phyloP scores from a whole-genome alignment of 2,113 vertebrate species.

The Scortum barcoo region DNA sequence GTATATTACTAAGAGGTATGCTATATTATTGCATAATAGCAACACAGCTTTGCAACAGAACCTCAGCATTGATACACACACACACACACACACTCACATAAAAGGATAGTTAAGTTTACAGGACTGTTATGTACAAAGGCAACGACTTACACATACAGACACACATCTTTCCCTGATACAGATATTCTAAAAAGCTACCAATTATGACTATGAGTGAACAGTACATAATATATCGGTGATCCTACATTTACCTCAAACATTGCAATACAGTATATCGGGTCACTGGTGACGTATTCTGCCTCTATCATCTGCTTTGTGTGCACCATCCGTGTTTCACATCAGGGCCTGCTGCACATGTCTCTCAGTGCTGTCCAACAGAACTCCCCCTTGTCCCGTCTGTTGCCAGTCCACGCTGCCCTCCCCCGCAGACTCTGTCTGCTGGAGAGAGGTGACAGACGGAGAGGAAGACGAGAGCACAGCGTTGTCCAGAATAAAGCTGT shows the following conservation, averaged over 20 bases:
- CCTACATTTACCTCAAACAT: constrained; percentile 74
- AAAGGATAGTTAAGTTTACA: constrained; percentile 69
- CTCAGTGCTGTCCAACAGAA: constrained; percentile 63
- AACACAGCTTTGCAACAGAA: constrained; percentile 53
- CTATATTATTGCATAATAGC: constrained; percentile 61
- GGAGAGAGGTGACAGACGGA: constrained; percentile 71
- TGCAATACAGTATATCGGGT: constrained; percentile 59
- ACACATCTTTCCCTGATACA: constrained; percentile 78
- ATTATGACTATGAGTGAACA: constrained; percentile 74
- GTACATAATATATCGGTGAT: constrained; percentile 71
- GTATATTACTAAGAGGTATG: constrained; percentile 51
- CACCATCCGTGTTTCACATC: constrained; percentile 60
- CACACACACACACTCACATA: constrained; percentile 55
- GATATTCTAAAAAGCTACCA: constrained; percentile 81
- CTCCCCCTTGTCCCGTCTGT: constrained; percentile 53
- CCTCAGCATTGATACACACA: constrained; percentile 54
- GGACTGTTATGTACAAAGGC: constrained; percentile 82
- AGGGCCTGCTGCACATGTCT: constrained; percentile 71
- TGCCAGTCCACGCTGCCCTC: constrained; percentile 69
- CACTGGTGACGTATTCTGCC: constrained; percentile 21
- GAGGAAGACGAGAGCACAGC: constrained; percentile 70
- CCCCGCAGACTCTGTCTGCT: constrained; percentile 77
- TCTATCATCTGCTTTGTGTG: constrained; percentile 32
- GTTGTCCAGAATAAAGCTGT: constrained; percentile 73
- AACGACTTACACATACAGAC: constrained; percentile 65